Conservation (phyloP, 2,888 invertebrate species). For the Diabrotica balteata region DNA sequence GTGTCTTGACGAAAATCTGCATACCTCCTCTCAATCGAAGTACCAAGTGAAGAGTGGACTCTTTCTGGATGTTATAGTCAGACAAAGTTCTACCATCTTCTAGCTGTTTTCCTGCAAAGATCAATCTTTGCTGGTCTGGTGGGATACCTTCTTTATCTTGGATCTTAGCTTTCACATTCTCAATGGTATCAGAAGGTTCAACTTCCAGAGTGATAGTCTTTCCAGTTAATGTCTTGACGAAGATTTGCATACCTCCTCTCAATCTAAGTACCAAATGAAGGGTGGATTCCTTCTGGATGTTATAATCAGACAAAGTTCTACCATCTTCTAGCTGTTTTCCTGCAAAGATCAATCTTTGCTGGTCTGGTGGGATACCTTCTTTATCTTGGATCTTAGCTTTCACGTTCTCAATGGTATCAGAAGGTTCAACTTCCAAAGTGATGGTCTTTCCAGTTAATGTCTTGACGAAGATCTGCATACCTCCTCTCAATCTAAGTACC, state of each 20-base stretch:
- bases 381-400: constrained; percentile 68
- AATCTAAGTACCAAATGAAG: constrained; percentile 65
- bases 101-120: constrained; percentile 73
- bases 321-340: constrained; percentile 77
- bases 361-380: constrained; percentile 66
- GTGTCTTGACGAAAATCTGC: neutral
- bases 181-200: constrained; percentile 71
- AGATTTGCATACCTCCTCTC: constrained; percentile 69
- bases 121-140: constrained; percentile 68
- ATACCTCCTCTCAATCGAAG: neutral
- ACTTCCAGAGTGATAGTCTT: constrained; percentile 66
- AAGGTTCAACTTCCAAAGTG: constrained; percentile 67
- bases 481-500: constrained; percentile 62
- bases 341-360: constrained; percentile 70
- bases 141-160: constrained; percentile 66
- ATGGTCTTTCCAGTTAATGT: constrained; percentile 66
- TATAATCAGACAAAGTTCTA: constrained; percentile 72
- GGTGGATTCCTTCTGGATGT: constrained; percentile 70
- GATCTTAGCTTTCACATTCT: constrained; percentile 70
- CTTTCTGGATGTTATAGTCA: constrained; percentile 73
- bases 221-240: constrained; percentile 62
- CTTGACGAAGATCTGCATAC: constrained; percentile 70
- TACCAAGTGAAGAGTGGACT: constrained; percentile 59
- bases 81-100: constrained; percentile 73
- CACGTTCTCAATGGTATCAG: constrained; percentile 71